These are phyloP conservation scores for Bhutanitis thaidina DNA, from an alignment of 2,888 invertebrate genomes.

Conservation along the genomic window DNA sequence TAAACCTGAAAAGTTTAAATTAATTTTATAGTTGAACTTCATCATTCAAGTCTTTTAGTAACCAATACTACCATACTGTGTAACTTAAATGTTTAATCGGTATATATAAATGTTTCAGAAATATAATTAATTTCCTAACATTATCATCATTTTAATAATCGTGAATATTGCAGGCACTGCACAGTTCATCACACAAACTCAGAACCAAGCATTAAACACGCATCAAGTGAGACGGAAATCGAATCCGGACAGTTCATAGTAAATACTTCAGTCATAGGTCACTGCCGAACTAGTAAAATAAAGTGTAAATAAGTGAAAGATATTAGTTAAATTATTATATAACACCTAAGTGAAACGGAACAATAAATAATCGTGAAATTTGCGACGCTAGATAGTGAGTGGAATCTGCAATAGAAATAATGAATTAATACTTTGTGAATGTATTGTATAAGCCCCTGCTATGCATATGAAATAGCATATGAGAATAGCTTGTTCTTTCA, in stretches of 20 bases:
- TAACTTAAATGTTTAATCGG: too few species aligned
- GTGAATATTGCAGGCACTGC: slow-evolving; percentile 45
- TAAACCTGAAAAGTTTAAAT: too few species aligned
- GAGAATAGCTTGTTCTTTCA: neutral
- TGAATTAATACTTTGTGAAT: neutral
- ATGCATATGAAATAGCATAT: too few species aligned
- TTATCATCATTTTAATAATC: too few species aligned
- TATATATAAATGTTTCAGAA: too few species aligned
- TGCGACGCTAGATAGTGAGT: neutral
- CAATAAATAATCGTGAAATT: slow-evolving; percentile 6
- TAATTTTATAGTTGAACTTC: too few species aligned
- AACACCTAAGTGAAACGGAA: neutral
- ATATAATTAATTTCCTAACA: too few species aligned
- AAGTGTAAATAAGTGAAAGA: slow-evolving; percentile 46
- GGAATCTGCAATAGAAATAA: neutral
- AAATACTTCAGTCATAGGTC: slow-evolving; percentile 32
- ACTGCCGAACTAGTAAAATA: slow-evolving; percentile 47
- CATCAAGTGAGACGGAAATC: slow-evolving; percentile 74
- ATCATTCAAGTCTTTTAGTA: too few species aligned
- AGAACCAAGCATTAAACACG: slow-evolving; percentile 59
- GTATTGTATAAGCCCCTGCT: neutral
- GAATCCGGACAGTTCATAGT: slow-evolving; percentile 75
- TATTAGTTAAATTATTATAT: slow-evolving; percentile 35
- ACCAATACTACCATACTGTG: too few species aligned
- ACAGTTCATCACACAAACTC: slow-evolving; percentile 68